These are phyloP conservation scores for Leguminivora glycinivorella DNA, from an alignment of 1,140 invertebrate genomes.

Conservation along the genomic window DNA sequence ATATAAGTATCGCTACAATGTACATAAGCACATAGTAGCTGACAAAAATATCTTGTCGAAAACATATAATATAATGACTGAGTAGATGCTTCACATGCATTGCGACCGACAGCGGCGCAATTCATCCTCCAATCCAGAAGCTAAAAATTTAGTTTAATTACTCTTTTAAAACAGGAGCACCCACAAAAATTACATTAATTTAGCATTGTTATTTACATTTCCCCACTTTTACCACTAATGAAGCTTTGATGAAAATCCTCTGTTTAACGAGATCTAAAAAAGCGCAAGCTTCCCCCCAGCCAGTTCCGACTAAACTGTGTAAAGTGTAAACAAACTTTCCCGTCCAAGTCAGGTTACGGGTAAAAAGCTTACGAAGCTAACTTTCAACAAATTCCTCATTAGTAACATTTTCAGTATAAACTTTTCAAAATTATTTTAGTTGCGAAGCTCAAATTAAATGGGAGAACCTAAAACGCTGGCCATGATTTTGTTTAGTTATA, in stretches of 20 bases:
- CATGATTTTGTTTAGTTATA: neutral
- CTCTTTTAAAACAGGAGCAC: too few species aligned
- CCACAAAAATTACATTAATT: too few species aligned
- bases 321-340: slow-evolving; percentile 16
- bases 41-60: too few species aligned
- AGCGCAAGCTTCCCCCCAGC: neutral
- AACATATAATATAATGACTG: too few species aligned
- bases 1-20: too few species aligned
- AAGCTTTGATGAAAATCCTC: neutral
- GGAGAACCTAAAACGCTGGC: neutral
- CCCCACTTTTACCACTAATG: neutral
- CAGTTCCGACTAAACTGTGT: slow-evolving; percentile 8
- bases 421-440: neutral
- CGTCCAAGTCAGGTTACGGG: neutral
- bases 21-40: too few species aligned
- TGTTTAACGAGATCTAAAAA: neutral
- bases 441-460: neutral
- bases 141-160: too few species aligned
- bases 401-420: slow-evolving; percentile 6
- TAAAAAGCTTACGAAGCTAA: slow-evolving; percentile 10
- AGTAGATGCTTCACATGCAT: too few species aligned
- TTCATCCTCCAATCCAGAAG: too few species aligned
- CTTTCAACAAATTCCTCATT: slow-evolving; percentile 8
- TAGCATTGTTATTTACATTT: neutral
- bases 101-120: too few species aligned